phyloP scores from a whole-genome alignment of 2,113 vertebrate species.

The Circaetus gallicus region DNA sequence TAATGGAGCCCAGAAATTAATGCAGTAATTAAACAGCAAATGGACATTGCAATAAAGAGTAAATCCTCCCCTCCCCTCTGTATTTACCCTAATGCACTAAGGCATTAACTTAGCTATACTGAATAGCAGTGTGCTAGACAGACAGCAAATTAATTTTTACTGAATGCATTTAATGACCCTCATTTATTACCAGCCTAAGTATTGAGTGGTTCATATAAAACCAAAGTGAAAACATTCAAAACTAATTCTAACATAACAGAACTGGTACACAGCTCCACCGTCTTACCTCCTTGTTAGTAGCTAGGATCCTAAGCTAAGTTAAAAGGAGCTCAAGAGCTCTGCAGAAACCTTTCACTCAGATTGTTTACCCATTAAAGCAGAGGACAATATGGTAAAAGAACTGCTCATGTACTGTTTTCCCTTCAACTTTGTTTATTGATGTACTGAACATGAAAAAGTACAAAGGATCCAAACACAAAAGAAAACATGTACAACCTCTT shows the following conservation, averaged over 20 bases:
- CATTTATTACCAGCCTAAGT: neutral
- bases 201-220: neutral
- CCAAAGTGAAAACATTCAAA: neutral
- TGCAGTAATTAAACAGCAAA: neutral
- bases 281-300: neutral
- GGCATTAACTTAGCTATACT: neutral
- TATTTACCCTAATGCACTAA: neutral
- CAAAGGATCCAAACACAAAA: slow-evolving; percentile 99
- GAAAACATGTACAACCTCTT: slow-evolving; percentile 98
- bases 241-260: neutral
- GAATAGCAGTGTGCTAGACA: neutral
- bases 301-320: neutral
- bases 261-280: neutral
- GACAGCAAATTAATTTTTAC: neutral
- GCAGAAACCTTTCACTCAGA: neutral
- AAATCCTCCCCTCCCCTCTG: neutral
- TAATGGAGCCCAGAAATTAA: neutral
- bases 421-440: slow-evolving; percentile 99
- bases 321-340: neutral
- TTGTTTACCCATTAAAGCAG: neutral
- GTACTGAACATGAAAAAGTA: slow-evolving; percentile 99
- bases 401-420: slow-evolving; percentile 73
- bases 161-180: neutral
- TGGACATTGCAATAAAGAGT: neutral
- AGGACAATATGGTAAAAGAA: slow-evolving; percentile 29